Conservation (phyloP, 2,113 vertebrate species). For the Desmodus rotundus region DNA sequence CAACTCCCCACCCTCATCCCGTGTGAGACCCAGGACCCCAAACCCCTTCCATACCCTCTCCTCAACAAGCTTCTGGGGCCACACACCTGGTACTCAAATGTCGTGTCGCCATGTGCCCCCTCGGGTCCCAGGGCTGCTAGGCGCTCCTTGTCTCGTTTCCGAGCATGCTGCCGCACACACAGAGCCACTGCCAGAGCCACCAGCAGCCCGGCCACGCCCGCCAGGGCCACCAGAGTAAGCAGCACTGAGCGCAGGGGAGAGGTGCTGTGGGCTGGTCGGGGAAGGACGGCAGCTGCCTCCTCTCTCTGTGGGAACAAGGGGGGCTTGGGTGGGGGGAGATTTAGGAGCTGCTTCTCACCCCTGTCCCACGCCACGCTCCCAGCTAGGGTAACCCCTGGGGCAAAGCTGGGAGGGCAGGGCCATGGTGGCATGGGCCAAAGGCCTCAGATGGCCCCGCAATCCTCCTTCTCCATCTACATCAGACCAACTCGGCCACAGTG, state of each 20-base stretch:
- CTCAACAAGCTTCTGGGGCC: neutral
- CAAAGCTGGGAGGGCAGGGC: neutral
- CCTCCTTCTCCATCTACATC: neutral
- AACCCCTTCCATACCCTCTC: rapidly evolving
- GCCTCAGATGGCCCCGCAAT: neutral
- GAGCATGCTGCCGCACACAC: slow-evolving; percentile 89
- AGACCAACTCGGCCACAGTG: neutral
- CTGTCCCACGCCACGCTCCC: neutral
- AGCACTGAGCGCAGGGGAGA: slow-evolving; percentile 87
- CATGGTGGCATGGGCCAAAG: neutral
- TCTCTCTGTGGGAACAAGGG: slow-evolving; percentile 63
- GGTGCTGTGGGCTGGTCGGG: slow-evolving; percentile 1
- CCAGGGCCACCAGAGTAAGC: slow-evolving; percentile 91
- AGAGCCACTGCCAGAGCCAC: slow-evolving; percentile 85
- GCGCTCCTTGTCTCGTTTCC: slow-evolving; percentile 90
- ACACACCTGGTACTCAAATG: slow-evolving; percentile 96
- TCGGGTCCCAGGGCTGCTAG: slow-evolving; percentile 91
- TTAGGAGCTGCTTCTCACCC: neutral
- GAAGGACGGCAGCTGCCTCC: slow-evolving; percentile 72
- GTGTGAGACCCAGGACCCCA: rapidly evolving
- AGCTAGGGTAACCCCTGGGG: neutral
- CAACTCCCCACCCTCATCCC: neutral
- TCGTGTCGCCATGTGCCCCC: slow-evolving; percentile 90
- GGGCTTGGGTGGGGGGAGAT: neutral
- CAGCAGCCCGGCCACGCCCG: slow-evolving; percentile 87